Percentiles rank a stretch among this genome's conserved stretches.
These are phyloP conservation scores for Regulus satrapa DNA, from an alignment of 2,113 vertebrate genomes.

Conservation along the genomic window DNA sequence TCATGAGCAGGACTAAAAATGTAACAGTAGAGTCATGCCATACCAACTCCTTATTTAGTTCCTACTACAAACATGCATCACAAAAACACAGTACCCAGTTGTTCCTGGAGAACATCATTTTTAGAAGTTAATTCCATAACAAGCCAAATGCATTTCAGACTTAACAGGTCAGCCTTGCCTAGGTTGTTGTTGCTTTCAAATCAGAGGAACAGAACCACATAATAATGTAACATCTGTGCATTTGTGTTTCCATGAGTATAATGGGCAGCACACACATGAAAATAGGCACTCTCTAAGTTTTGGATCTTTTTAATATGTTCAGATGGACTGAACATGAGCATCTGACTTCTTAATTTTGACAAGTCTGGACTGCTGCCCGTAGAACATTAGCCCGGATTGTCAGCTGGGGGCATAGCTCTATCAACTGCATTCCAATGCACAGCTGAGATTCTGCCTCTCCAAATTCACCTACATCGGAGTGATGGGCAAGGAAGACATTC, in stretches of 20 bases:
- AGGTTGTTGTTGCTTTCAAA: neutral
- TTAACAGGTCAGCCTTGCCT: neutral
- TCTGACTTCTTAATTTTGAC: neutral
- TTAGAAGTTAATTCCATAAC: neutral
- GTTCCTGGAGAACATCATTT: neutral
- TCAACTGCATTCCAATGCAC: neutral
- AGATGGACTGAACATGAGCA: neutral
- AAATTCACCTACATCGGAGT: accelerated
- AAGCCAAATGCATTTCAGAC: neutral
- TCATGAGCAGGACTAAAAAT: constrained; percentile 29
- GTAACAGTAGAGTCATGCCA: neutral
- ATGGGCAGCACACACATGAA: accelerated
- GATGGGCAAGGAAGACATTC: neutral
- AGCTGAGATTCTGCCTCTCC: neutral
- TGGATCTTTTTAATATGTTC: neutral
- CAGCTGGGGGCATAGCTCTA: neutral
- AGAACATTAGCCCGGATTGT: neutral
- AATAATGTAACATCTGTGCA: neutral
- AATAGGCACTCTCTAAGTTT: neutral
- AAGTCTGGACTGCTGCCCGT: neutral
- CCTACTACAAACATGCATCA: neutral
- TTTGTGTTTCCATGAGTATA: neutral
- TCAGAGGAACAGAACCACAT: neutral
- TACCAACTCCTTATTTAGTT: constrained; percentile 14
- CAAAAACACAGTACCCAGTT: neutral